A percentile compares a stretch with the other conserved stretches of the same genome.
These are phyloP conservation scores for Tetramorium bicarinatum DNA, from an alignment of 2,888 invertebrate species.

Conservation along the genomic window DNA sequence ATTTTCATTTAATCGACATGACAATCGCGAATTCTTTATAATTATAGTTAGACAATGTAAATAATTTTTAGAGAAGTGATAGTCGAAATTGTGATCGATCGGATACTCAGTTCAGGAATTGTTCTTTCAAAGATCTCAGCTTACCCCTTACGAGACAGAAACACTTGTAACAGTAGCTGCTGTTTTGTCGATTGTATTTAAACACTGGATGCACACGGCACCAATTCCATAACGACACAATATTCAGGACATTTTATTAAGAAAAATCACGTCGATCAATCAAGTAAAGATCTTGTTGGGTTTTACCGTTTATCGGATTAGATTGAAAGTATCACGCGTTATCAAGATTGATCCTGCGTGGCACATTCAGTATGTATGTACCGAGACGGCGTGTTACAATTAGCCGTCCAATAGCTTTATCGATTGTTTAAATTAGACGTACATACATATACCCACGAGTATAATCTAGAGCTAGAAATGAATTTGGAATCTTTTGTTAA, in stretches of 20 bases:
- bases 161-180: conserved; percentile 1
- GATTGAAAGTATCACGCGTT: conserved; percentile 43
- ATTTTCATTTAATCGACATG: neutral
- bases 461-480: neutral
- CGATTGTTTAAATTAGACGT: neutral
- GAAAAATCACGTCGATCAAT: conserved; percentile 61
- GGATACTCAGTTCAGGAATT: neutral
- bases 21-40: neutral
- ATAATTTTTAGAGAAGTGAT: neutral
- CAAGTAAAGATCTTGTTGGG: conserved; percentile 51
- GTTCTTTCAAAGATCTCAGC: conserved; percentile 11
- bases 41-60: neutral
- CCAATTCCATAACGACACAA: conserved; percentile 61
- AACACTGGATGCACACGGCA: conserved; percentile 71
- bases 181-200: conserved; percentile 58
- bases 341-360: conserved; percentile 48
- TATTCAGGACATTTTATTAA: conserved; percentile 33
- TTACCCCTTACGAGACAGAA: conserved; percentile 56
- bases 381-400: neutral
- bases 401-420: neutral
- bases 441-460: neutral
- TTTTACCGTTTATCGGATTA: conserved; percentile 60
- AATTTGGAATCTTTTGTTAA: neutral
- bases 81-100: neutral
- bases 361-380: neutral